phyloP scores from a whole-genome alignment of 2,797 vertebrate genomes.

The Liasis olivaceus region DNA sequence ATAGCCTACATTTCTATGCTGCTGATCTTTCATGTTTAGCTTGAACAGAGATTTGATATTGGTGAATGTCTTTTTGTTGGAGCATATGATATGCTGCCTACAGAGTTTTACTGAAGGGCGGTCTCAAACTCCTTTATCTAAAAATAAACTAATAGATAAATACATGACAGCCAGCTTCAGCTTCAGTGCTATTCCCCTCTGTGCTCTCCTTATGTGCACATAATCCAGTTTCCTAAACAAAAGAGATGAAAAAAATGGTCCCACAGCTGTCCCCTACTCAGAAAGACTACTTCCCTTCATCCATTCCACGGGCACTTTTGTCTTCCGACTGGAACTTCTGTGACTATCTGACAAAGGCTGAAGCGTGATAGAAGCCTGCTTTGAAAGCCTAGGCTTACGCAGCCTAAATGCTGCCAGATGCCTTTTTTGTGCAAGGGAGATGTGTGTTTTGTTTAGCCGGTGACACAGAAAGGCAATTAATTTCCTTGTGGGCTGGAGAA shows the following conservation, averaged over 20 bases:
- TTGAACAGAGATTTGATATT: neutral
- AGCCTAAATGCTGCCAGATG: neutral
- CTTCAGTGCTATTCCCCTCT: neutral
- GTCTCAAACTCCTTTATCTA: neutral
- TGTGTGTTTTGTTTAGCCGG: neutral
- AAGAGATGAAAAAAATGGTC: neutral
- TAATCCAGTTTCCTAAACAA: slow-evolving; percentile 7
- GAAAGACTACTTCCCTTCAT: neutral
- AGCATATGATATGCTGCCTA: neutral
- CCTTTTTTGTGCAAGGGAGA: neutral
- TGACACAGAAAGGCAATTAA: neutral
- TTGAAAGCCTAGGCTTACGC: neutral
- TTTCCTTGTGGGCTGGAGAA: neutral
- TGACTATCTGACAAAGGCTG: neutral
- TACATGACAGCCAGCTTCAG: neutral
- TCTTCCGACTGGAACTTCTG: neutral
- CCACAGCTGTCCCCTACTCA: neutral
- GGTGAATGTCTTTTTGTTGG: neutral
- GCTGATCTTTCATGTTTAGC: neutral
- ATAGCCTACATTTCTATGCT: neutral
- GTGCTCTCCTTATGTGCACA: neutral
- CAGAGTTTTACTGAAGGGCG: neutral
- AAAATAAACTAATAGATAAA: neutral
- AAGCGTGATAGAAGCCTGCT: neutral
- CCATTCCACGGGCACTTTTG: slow-evolving; percentile 4